Percentiles rank a stretch among this genome's conserved stretches.
Evolutionary conservation across 30 jellyfish, hydroid and myxozoan genomes (phyloP).

Genomic region (Aurelia sp.): DNA sequence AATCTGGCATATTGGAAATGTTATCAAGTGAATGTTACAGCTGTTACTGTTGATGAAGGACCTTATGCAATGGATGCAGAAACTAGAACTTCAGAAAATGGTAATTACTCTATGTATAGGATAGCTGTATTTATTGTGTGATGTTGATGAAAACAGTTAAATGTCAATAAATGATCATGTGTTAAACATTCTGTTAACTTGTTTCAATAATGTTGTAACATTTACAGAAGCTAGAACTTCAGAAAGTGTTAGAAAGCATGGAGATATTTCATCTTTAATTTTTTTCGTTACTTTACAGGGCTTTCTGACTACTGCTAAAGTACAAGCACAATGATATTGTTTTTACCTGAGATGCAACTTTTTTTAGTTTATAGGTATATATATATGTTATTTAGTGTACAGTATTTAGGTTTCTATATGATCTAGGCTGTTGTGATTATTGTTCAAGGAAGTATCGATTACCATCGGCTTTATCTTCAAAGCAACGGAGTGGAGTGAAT

Average conservation of each 20-base stretch:
- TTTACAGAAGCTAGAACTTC: neutral
- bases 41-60: conserved; percentile 19
- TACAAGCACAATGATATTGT: no score
- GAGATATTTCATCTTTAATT: no score
- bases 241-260: neutral
- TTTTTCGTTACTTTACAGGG: no score
- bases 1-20: conserved; percentile 19
- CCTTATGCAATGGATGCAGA: neutral
- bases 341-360: no score
- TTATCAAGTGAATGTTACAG: conserved; percentile 34
- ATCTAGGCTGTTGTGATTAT: no score
- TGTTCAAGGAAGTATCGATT: no score
- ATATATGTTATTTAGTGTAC: no score
- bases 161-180: neutral
- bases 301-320: no score
- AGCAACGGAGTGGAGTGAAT: no score
- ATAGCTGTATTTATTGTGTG: neutral
- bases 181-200: neutral
- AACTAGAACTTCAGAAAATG: conserved; percentile 1
- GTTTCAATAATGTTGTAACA: neutral
- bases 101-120: neutral
- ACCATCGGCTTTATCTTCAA: no score
- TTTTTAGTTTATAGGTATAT: no score
- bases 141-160: neutral
- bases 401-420: no score